Conservation (phyloP, 2,113 vertebrate genomes). For the Corapipo altera region DNA sequence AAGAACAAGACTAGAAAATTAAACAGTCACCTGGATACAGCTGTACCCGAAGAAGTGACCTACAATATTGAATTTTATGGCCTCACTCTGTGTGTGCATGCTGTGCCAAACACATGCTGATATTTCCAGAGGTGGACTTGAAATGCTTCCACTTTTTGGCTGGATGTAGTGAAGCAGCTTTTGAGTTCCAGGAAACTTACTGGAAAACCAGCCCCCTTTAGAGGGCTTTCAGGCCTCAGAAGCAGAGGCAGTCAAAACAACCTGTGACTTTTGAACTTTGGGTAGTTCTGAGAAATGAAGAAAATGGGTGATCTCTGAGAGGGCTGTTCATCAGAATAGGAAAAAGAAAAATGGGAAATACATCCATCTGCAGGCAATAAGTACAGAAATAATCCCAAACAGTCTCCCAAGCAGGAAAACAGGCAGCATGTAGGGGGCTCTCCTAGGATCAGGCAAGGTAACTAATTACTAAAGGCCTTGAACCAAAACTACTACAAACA, state of each 20-base stretch:
- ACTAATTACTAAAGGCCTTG: not conserved
- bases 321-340: not conserved
- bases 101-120: not conserved
- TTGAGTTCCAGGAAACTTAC: not conserved
- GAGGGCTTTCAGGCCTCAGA: not conserved
- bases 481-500: not conserved
- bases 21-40: not conserved
- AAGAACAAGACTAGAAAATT: not conserved
- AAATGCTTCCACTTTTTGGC: not conserved
- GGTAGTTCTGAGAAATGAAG: not conserved
- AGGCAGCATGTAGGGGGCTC: rapidly evolving
- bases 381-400: not conserved
- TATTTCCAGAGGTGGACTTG: not conserved
- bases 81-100: not conserved
- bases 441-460: not conserved
- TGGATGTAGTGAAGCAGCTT: not conserved
- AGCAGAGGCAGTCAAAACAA: not conserved
- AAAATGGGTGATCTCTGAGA: not conserved
- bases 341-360: not conserved
- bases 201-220: not conserved
- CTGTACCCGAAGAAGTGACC: not conserved
- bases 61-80: not conserved
- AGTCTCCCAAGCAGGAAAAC: not conserved
- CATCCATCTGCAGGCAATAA: not conserved
- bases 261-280: not conserved